phyloP scores from a whole-genome alignment of 2,797 vertebrate species.

The Carapus acus region DNA sequence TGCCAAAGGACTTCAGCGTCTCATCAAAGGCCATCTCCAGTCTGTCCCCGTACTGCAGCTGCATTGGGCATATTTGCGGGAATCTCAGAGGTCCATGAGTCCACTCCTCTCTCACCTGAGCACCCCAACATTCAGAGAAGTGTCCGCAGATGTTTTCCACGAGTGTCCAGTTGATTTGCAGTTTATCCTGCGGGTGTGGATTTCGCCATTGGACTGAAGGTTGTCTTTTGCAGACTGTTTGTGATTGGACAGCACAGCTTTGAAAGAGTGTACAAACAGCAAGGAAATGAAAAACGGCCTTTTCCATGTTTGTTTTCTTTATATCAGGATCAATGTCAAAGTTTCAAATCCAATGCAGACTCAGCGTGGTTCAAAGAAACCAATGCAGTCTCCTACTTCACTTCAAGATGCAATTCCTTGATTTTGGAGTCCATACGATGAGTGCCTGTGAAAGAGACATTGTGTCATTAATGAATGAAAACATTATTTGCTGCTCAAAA shows the following conservation, averaged over 20 bases:
- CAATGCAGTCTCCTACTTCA: too few species aligned
- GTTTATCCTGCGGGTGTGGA: conserved; percentile 54
- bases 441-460: too few species aligned
- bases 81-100: conserved; percentile 44
- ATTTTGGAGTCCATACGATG: too few species aligned
- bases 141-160: conserved; percentile 68
- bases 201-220: conserved; percentile 65
- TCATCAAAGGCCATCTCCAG: conserved; percentile 72
- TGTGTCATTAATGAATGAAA: too few species aligned
- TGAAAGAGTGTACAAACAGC: conserved; percentile 34
- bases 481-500: too few species aligned
- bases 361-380: too few species aligned
- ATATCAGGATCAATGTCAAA: too few species aligned
- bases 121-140: conserved; percentile 70
- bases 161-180: conserved; percentile 75
- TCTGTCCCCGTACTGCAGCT: conserved; percentile 77
- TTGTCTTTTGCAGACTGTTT: conserved; percentile 61
- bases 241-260: conserved; percentile 47
- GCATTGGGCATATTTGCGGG: conserved; percentile 79
- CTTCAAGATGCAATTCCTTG: too few species aligned
- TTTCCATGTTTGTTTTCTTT: conserved; percentile 37
- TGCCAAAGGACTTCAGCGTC: conserved; percentile 69
- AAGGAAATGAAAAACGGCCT: conserved; percentile 32
- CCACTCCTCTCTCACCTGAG: conserved; percentile 28
- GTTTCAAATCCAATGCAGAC: too few species aligned